phyloP scores from a whole-genome alignment of 2,888 invertebrate genomes.

The Chymomyza procnemis region DNA sequence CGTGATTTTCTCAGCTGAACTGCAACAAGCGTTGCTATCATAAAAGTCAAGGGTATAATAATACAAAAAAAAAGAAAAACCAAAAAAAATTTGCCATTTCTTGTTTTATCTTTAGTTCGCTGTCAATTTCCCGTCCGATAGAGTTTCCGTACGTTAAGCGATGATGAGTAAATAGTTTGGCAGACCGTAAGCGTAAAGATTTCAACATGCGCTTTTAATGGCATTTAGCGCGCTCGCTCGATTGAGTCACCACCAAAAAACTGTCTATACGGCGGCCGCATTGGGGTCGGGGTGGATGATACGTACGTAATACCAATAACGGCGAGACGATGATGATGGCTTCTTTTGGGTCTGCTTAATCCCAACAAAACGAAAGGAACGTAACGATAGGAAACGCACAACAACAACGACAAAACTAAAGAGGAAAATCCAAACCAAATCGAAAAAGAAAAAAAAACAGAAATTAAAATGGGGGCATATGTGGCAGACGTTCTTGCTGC shows the following conservation, averaged over 20 bases:
- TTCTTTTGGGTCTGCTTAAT: background rate
- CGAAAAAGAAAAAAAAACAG: background rate
- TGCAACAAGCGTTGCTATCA: too few relatives aligned
- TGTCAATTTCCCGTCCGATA: background rate
- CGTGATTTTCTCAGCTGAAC: too few relatives aligned
- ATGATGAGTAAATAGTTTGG: background rate
- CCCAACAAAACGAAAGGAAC: background rate
- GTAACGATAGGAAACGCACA: background rate
- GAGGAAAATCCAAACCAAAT: background rate
- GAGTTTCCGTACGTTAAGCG: background rate
- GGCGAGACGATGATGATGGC: background rate
- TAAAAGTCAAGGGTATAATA: too few relatives aligned
- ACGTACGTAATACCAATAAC: background rate
- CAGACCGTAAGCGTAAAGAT: constrained; percentile 17
- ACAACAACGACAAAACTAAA: background rate
- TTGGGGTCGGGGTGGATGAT: background rate
- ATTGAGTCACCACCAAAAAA: background rate
- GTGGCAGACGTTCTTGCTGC: constrained; percentile 20
- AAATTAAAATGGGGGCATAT: constrained; percentile 54
- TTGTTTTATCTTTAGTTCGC: background rate
- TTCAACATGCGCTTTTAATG: constrained; percentile 66
- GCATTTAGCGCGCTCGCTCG: constrained; percentile 2
- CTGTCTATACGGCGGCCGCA: background rate
- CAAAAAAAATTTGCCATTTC: too few relatives aligned
- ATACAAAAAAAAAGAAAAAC: too few relatives aligned